These are phyloP conservation scores for Protula sp. DNA, from an alignment of 2,888 invertebrate species.

Conservation along the genomic window DNA sequence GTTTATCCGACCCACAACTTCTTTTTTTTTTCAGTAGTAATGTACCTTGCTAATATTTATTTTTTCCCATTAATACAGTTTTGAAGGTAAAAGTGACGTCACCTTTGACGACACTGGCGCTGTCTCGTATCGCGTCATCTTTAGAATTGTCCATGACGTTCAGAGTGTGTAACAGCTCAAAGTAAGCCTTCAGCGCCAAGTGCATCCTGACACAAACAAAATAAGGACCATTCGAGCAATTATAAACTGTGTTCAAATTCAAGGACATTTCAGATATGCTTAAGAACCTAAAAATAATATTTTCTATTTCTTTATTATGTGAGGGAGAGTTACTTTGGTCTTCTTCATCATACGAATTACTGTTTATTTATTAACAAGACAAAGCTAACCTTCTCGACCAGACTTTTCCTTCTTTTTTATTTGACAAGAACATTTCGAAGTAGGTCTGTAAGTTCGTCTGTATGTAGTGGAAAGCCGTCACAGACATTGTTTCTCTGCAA, in stretches of 20 bases:
- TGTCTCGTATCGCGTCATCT: constrained; percentile 16
- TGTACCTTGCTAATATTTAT: too few relatives aligned
- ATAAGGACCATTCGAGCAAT: too few relatives aligned
- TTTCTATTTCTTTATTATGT: too few relatives aligned
- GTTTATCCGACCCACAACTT: too few relatives aligned
- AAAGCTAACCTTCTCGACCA: constrained; percentile 82
- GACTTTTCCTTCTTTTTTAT: constrained; percentile 74
- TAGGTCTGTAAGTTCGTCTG: constrained; percentile 85
- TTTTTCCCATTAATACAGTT: too few relatives aligned
- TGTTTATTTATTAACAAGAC: too few relatives aligned
- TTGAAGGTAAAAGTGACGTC: too few relatives aligned
- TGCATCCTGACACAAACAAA: constrained; percentile 61
- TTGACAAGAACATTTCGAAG: constrained; percentile 72
- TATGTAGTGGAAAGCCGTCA: constrained; percentile 86
- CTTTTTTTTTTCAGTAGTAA: too few relatives aligned
- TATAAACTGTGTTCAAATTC: too few relatives aligned
- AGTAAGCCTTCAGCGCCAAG: constrained; percentile 70
- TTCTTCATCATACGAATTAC: too few relatives aligned
- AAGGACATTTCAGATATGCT: constrained; percentile 9
- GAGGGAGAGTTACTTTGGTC: too few relatives aligned
- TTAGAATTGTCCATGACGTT: constrained; percentile 71
- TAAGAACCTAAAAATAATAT: too few relatives aligned
- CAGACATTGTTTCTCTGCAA: constrained; percentile 84
- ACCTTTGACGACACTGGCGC: constrained; percentile 72
- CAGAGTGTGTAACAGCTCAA: constrained; percentile 80